A percentile compares a stretch with the other conserved stretches of the same genome.
phyloP scores from a whole-genome alignment of 2,888 invertebrate genomes.

The Noctua janthe region DNA sequence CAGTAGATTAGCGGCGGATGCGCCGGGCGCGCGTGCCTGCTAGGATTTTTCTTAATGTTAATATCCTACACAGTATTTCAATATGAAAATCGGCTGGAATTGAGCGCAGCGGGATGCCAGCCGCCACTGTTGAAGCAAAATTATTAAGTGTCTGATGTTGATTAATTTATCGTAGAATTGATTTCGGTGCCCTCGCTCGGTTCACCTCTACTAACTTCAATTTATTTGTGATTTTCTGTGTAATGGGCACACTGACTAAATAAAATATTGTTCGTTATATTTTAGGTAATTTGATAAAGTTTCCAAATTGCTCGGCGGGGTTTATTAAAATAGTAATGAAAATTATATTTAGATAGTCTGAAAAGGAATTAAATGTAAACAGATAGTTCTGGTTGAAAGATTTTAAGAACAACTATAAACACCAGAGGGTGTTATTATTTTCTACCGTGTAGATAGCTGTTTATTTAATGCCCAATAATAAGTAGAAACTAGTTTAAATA shows the following conservation, averaged over 20 bases:
- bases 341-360: slow-evolving; percentile 20
- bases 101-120: slow-evolving; percentile 67
- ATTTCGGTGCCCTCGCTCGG: slow-evolving; percentile 69
- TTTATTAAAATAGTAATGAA: slow-evolving; percentile 38
- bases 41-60: slow-evolving; percentile 83
- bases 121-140: slow-evolving; percentile 72
- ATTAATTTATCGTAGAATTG: slow-evolving; percentile 79
- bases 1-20: slow-evolving; percentile 84
- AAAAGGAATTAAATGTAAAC: slow-evolving; percentile 30
- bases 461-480: neutral
- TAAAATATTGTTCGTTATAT: slow-evolving; percentile 57
- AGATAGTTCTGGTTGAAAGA: slow-evolving; percentile 25
- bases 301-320: slow-evolving; percentile 43
- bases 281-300: slow-evolving; percentile 55
- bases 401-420: slow-evolving; percentile 10
- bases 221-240: slow-evolving; percentile 61
- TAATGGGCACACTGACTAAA: slow-evolving; percentile 52
- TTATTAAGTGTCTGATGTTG: slow-evolving; percentile 76
- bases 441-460: no score
- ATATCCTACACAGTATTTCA: slow-evolving; percentile 77
- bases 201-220: slow-evolving; percentile 59
- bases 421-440: neutral
- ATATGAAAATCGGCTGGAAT: slow-evolving; percentile 71
- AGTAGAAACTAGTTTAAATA: neutral
- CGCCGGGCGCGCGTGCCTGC: slow-evolving; percentile 75